These are phyloP conservation scores for Thamnophis sirtalis DNA, from an alignment of 2,113 vertebrate species.

Conservation along the genomic window DNA sequence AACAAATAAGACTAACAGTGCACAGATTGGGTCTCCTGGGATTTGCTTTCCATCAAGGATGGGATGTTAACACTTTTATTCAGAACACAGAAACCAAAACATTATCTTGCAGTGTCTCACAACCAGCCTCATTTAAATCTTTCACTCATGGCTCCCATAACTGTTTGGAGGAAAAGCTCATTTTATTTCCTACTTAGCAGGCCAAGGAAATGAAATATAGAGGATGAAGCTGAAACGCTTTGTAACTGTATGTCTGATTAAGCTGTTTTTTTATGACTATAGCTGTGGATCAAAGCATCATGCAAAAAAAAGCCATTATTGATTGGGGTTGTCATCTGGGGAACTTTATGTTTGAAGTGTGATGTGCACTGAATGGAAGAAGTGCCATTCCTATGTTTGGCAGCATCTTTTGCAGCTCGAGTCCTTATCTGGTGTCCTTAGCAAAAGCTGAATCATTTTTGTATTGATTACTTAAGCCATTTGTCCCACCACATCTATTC, in stretches of 20 bases:
- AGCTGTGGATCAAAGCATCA: background rate
- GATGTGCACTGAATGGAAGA: background rate
- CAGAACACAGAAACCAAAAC: background rate
- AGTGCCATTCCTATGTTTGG: background rate
- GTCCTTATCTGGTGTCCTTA: background rate
- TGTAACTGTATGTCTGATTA: background rate
- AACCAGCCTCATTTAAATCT: background rate
- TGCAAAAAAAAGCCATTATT: background rate
- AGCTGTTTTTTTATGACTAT: background rate
- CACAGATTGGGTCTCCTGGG: constrained; percentile 2
- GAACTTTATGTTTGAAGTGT: background rate
- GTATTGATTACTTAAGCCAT: background rate
- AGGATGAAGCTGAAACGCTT: background rate
- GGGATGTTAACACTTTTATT: constrained; percentile 1
- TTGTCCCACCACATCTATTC: background rate
- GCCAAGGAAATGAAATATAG: background rate
- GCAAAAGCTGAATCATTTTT: background rate
- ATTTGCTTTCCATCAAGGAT: constrained; percentile 6
- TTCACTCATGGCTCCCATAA: background rate
- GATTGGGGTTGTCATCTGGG: background rate
- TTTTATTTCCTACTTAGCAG: background rate
- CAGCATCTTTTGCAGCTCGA: background rate
- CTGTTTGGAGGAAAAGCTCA: background rate
- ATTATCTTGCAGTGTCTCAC: background rate
- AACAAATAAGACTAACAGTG: background rate